Conservation (phyloP, 2,888 invertebrate genomes). For the Apodemia hepburni region DNA sequence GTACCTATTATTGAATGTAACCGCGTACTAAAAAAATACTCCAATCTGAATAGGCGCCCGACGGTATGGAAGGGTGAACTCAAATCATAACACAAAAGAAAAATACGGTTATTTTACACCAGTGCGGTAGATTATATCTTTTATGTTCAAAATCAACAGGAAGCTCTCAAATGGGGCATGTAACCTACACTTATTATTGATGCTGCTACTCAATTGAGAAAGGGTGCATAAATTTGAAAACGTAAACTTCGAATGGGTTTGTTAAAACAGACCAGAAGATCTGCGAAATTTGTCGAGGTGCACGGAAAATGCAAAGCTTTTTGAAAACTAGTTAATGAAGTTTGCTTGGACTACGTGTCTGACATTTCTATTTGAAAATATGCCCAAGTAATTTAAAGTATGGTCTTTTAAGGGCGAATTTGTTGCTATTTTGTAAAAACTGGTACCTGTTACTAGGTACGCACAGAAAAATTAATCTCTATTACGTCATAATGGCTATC, state of each 20-base stretch:
- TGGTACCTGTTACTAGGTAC: not conserved
- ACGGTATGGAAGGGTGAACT: constrained; percentile 55
- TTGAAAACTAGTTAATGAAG: constrained; percentile 14
- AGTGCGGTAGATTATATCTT: constrained; percentile 78
- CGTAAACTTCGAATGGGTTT: constrained; percentile 65
- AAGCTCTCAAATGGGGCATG: constrained; percentile 78
- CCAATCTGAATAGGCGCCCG: constrained; percentile 52
- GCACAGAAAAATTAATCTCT: too few species aligned
- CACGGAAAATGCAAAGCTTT: constrained; percentile 15
- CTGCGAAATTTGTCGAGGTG: constrained; percentile 2
- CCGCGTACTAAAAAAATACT: constrained; percentile 47
- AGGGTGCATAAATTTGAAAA: constrained; percentile 74
- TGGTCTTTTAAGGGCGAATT: not conserved
- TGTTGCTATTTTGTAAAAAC: not conserved
- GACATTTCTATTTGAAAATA: constrained; percentile 15
- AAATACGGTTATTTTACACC: constrained; percentile 78
- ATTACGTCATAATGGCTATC: too few species aligned
- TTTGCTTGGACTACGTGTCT: constrained; percentile 10
- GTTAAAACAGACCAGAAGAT: constrained; percentile 43
- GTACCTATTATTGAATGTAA: constrained; percentile 41
- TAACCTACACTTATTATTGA: constrained; percentile 78
- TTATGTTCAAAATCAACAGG: constrained; percentile 78
- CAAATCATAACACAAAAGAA: constrained; percentile 73
- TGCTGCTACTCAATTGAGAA: constrained; percentile 50
- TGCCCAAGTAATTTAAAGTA: not conserved